Evolutionary conservation across 2,113 vertebrate genomes (phyloP), one percentile per base, ranked within the genome.

Genomic region (Asarcornis scutulata): DNA sequence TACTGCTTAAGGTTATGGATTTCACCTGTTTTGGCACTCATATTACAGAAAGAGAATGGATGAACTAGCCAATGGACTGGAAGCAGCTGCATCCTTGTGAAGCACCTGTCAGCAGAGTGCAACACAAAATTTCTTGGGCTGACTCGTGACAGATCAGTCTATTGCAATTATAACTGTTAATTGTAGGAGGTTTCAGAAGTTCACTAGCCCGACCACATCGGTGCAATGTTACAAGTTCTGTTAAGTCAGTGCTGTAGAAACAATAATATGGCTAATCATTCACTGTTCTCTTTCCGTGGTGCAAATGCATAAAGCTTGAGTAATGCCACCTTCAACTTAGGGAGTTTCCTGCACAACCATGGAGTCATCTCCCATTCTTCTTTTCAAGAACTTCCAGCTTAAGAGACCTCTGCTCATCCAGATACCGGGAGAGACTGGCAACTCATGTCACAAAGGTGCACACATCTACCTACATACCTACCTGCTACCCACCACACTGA

Each of bases 11-110:
- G 2, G 9, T 29, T 22, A 42, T 1, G 0, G 62, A 29, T 78
- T 78, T 40, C 23, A 75, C 73, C 52, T 84, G 25, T 50, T 86
- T 80, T 40, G n/a, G 55, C 59, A 83, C 71, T 80, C 25, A 2
- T 9, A 4, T 77, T 38, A 59, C 3, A 0, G 81, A 91, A 55
- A 75, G 7, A 72, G 56, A 73, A 50, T 2, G n/a, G 7, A 72
- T 66, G 50, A 81, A 69, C 12, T 50, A 72, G 60, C 32, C 64
- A 18, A 31, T 38, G 55, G 64, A 58, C 40, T 58, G 38, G 56
- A 44, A 81, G 73, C 31, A 84, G 46, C 42, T 6, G 7, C 0
- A 0, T 42, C 72, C 64, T 29, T 5, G 2, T 8, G 29, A 56
- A 68, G 69, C 82, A 76, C 25, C 36, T n/a, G 64, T 64, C 86